Base-by-base conservation (phyloP, 1,140 invertebrate species). In the Reticulitermes speratus region DNA sequence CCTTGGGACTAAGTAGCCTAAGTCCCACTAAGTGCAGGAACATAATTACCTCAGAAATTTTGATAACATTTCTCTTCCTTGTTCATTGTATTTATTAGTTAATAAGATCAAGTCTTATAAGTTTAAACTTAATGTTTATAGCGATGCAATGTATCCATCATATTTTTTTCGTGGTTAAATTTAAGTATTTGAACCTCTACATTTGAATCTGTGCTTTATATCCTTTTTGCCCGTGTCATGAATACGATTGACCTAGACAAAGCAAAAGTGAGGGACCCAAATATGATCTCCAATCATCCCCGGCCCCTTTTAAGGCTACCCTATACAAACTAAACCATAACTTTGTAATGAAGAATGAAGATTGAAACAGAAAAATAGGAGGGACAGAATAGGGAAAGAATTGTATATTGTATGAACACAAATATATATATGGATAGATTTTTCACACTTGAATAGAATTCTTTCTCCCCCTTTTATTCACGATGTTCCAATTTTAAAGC, bases 231-330 rank as follows among this genome's bases (percentile, higher is more conserved):
- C 25, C 9, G 8, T 16, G 8, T 75, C 7, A 2, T 12, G 65
- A 75, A 75, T 25, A 75, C n/a, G 52, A 55, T 55, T 55, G 52
- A 55, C 52, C 52, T 21, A 55, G 52, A 21, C 14, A 16, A 55
- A 55, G 52, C 52, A 25, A 75, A 75, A 75, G 65, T 30, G n/a
- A 75, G 65, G n/a, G n/a, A 75, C 65, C n/a, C 65, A 75, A 75
- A 75, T 75, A 30, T 14, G 65, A 75, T 75, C 8, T 16, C 65
- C 65, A 75, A 75, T 16, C n/a, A 6, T 30, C 65, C 65, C 21
- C n/a, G 3, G 7, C 65, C n/a, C n/a, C 19, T 55, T 21, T 55
- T 16, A 55, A 55, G 52, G 19, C 52, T n/a, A 25, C 65, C 65
- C 65, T 75, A 75, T 75, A 75, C 25, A 75, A n/a, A 75, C 25